A percentile compares a stretch with the other conserved stretches of the same genome.
phyloP scores from a whole-genome alignment of 2,113 vertebrate genomes.

The Sitta europaea region DNA sequence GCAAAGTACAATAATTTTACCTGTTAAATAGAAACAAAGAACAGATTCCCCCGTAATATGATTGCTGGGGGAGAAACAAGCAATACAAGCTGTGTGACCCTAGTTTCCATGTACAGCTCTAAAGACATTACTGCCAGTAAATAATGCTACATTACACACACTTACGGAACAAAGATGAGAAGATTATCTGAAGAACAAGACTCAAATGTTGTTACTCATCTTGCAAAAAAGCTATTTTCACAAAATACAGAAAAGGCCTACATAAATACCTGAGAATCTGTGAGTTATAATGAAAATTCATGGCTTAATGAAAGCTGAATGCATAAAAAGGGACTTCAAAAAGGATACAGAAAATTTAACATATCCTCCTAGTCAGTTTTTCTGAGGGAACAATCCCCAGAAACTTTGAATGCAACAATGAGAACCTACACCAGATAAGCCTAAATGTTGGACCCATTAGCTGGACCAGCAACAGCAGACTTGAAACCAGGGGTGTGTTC shows the following conservation, averaged over 20 bases:
- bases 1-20: neutral
- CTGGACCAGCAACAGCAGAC: neutral
- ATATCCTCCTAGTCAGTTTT: neutral
- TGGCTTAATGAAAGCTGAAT: neutral
- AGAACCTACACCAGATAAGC: accelerated
- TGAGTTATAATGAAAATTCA: neutral
- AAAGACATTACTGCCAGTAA: neutral
- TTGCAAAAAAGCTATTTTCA: neutral
- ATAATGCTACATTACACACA: neutral
- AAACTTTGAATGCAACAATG: neutral
- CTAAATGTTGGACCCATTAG: neutral
- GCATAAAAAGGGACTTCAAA: neutral
- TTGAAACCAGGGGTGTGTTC: neutral
- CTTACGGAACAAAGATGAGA: neutral
- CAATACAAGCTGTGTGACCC: neutral
- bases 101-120: neutral
- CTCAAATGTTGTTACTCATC: neutral
- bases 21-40: neutral
- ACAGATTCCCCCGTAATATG: neutral
- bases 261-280: neutral
- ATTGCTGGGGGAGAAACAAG: neutral
- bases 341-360: neutral
- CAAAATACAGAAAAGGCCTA: neutral
- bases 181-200: neutral
- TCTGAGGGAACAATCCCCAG: neutral